A percentile compares a stretch with the other conserved stretches of the same genome.
Conservation (phyloP, 2,797 vertebrate species). For the Varecia variegata region DNA sequence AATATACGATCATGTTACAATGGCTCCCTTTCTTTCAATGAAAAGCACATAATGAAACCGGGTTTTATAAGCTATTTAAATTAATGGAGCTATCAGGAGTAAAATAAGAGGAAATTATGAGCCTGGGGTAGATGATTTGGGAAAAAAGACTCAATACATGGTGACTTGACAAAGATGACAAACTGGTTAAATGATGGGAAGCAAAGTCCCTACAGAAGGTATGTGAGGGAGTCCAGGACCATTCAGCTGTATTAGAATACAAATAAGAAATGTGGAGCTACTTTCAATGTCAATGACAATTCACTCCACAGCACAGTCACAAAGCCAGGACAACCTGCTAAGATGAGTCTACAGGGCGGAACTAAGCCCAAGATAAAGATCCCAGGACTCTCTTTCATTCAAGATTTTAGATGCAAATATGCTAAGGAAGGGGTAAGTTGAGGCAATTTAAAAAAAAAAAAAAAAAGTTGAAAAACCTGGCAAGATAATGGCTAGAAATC, state of each 20-base stretch:
- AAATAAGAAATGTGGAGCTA: neutral
- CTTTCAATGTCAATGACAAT: neutral
- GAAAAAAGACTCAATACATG: neutral
- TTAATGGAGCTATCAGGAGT: neutral
- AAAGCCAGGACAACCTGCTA: neutral
- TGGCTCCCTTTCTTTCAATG: neutral
- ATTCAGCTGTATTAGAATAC: no score
- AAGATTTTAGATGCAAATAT: no score
- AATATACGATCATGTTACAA: neutral
- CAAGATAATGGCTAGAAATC: neutral
- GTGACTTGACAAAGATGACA: neutral
- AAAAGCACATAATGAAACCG: neutral
- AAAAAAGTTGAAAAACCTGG: neutral
- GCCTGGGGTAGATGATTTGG: neutral
- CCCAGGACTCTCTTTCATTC: neutral
- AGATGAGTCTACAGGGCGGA: neutral
- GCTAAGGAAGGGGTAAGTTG: rapidly evolving
- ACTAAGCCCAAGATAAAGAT: no score
- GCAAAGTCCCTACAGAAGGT: neutral
- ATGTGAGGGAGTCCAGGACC: neutral
- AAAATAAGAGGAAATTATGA: neutral
- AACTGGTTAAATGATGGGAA: neutral
- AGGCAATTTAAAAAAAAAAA: neutral
- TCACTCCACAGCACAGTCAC: neutral
- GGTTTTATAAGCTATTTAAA: neutral